Evolutionary conservation across 2,888 invertebrate species (phyloP).

Genomic region (Xestia ashworthii): DNA sequence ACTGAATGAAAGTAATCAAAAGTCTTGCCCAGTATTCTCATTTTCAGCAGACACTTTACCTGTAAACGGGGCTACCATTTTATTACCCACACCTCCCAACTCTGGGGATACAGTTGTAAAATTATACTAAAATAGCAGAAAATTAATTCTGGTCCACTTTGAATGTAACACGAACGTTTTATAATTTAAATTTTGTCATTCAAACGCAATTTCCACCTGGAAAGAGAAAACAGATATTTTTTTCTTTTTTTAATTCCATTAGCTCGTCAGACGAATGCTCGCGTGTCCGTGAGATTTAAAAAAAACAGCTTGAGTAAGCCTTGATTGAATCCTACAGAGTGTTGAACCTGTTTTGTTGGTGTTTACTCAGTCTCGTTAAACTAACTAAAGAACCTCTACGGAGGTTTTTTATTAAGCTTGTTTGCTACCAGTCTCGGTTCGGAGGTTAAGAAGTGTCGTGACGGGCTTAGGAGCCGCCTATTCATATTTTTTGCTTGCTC

Average conservation of each 20-base stretch:
- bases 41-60: conserved; percentile 21
- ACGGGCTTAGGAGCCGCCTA: background rate
- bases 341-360: conserved; percentile 69
- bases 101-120: conserved; percentile 45
- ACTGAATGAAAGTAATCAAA: background rate
- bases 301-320: conserved; percentile 34
- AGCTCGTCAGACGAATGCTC: conserved; percentile 30
- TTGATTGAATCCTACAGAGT: conserved; percentile 75
- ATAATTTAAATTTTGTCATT: conserved; percentile 66
- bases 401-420: conserved; percentile 23
- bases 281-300: conserved; percentile 46
- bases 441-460: conserved; percentile 16
- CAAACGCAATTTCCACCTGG: conserved; percentile 55
- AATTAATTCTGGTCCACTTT: conserved; percentile 57
- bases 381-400: conserved; percentile 69
- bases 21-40: conserved; percentile 8
- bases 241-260: conserved; percentile 55
- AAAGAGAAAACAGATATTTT: conserved; percentile 24
- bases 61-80: conserved; percentile 31
- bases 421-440: conserved; percentile 13
- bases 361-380: conserved; percentile 75
- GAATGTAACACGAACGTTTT: conserved; percentile 60
- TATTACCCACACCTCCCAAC: conserved; percentile 46
- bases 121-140: conserved; percentile 64
- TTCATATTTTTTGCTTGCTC: conserved; percentile 16